These are phyloP conservation scores for Apamea anceps DNA, from an alignment of 2,888 invertebrate species.

Conservation along the genomic window DNA sequence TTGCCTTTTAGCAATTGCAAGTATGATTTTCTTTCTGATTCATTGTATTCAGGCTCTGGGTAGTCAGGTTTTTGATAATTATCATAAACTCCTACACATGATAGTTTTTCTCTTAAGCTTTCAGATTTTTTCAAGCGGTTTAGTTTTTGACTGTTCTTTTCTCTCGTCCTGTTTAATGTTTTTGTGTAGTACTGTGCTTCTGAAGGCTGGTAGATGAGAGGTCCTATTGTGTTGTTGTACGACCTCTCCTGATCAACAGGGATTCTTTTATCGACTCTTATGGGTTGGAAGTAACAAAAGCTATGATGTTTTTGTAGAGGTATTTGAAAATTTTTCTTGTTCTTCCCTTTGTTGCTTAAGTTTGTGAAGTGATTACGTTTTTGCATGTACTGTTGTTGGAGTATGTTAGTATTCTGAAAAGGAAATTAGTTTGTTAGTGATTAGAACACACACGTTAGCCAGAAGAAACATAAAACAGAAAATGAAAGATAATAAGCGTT, in stretches of 20 bases:
- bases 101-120: constrained; percentile 87
- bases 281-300: constrained; percentile 92
- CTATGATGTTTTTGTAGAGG: constrained; percentile 92
- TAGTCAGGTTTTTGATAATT: constrained; percentile 88
- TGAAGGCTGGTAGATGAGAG: constrained; percentile 85
- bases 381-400: constrained; percentile 90
- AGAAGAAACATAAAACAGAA: constrained; percentile 61
- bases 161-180: constrained; percentile 87
- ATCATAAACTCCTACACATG: constrained; percentile 88
- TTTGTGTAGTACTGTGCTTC: constrained; percentile 87
- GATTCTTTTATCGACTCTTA: constrained; percentile 90
- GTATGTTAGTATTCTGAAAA: constrained; percentile 91
- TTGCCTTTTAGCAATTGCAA: constrained; percentile 87
- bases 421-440: constrained; percentile 83
- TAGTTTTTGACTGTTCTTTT: constrained; percentile 86
- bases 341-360: constrained; percentile 86
- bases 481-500: constrained; percentile 75
- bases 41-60: constrained; percentile 86
- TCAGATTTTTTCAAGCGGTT: constrained; percentile 88
- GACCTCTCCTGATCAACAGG: constrained; percentile 86
- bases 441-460: constrained; percentile 72
- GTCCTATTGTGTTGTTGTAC: constrained; percentile 87
- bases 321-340: constrained; percentile 92
- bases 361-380: constrained; percentile 90
- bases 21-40: constrained; percentile 86